Evolutionary conservation across 2,888 invertebrate species (phyloP), one percentile per base, ranked within the genome.

Genomic region (Zele albiditarsus): DNA sequence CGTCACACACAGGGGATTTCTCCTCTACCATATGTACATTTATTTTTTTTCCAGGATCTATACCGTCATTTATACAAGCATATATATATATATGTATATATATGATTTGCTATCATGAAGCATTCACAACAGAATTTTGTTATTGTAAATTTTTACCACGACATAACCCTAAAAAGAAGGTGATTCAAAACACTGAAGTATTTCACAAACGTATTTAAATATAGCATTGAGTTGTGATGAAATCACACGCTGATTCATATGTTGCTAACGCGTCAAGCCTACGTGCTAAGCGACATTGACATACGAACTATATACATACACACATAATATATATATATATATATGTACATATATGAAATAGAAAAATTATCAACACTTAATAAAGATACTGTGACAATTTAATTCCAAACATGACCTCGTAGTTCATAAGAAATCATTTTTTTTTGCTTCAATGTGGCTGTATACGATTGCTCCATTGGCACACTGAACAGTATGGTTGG

Each of bases 1-100:
- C 63, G 33, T 63, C 63, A 63, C 38, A 63, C n/a, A 20, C 27
- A 4, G 33, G 63, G 33, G 5, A 16, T 63, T 33, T 31, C 63
- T 38, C 33, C 33, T 60, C 12, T 28, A 60, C 28, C 16, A 27
- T 27, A 28, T 60, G 4, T 28, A 16, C 12, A 6, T 63, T n/a
- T n/a, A 12, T 27, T 1, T 16, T 16, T 60, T 28, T 3, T 27
- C 10, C 1, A 31, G 16, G 28, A 31, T n/a, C 12, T 38, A 38
- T 31, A 62, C 16, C 31, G 31, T 16, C 27, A 12, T 58, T 58
- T 6, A 58, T 23, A 10, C 1, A 20, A 23, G 25, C 23, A 1
- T 10, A 12, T 4, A 49, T 8, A n/a, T 46, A 4, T n/a, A 3
- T 14, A n/a, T 6, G 6, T n/a, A 2, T 16, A 16, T 46, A 6